Evolutionary conservation across 2,113 vertebrate species (phyloP).

Genomic region (Oxyura jamaicensis): DNA sequence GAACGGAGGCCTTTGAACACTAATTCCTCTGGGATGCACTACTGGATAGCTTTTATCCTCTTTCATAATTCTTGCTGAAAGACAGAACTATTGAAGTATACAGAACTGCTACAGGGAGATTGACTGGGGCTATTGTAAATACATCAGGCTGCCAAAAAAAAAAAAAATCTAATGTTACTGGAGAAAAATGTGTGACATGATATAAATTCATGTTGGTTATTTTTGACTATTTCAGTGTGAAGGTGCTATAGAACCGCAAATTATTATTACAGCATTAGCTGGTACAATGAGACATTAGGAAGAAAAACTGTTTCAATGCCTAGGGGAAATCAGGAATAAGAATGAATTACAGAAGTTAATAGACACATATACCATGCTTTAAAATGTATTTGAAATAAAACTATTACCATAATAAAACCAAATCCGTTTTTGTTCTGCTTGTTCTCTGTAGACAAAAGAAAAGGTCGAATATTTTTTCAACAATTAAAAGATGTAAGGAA

Average conservation of each 20-base stretch:
- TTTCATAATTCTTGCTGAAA: background rate
- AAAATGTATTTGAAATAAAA: slow-evolving; percentile 21
- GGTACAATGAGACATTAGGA: slow-evolving; percentile 9
- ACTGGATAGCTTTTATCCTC: background rate
- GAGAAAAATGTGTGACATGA: background rate
- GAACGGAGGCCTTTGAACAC: background rate
- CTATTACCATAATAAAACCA: slow-evolving; percentile 26
- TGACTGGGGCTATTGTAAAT: background rate
- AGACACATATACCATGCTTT: background rate
- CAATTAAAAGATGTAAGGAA: slow-evolving; percentile 11
- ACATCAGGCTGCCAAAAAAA: background rate
- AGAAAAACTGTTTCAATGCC: slow-evolving; percentile 4
- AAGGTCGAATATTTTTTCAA: background rate
- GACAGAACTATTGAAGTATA: background rate
- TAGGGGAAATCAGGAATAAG: slow-evolving; percentile 44
- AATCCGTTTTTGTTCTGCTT: slow-evolving; percentile 24
- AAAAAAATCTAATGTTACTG: background rate
- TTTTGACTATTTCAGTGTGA: background rate
- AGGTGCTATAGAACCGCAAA: background rate
- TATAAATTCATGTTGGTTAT: background rate
- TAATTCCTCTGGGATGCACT: background rate
- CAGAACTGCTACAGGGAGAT: background rate
- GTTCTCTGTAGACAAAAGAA: slow-evolving; percentile 32
- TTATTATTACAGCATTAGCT: slow-evolving; percentile 26
- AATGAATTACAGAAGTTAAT: slow-evolving; percentile 32